Evolutionary conservation across 2,797 vertebrate genomes (phyloP), one percentile per base, ranked within the genome.

Genomic region (Taenioides sp.): DNA sequence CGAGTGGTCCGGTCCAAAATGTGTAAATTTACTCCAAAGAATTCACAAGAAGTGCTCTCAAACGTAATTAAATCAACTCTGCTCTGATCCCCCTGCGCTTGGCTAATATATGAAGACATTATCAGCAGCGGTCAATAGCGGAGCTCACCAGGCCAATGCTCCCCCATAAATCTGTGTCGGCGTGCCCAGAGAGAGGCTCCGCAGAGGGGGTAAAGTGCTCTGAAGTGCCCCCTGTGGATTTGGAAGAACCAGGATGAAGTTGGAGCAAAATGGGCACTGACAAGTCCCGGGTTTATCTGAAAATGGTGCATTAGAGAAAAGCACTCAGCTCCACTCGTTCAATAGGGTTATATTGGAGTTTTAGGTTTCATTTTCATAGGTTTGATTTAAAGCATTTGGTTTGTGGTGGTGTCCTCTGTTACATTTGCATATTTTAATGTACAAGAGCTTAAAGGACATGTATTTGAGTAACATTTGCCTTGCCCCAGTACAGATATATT

Each of bases 61-160:
- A 65, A 71, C 74, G 84, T 73, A 78, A 88, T 85, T 77, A 82
- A 72, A 86, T 86, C 75, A 76, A 72, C 74, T 81, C 76, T 72
- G 80, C 62, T 84, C 80, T 67, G 40, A 71, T 83, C 68, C 64
- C 74, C 73, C 70, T 55, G 75, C 83, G 74, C 61, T 0, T 61
- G 59, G 71, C 72, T 84, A 80, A 84, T 80, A 67, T 71, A 64
- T 63, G 76, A 82, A 80, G 77, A 79, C 86, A 83, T 86, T 82
- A 86, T 86, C 78, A 71, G 70, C 68, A 71, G 62, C 69, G 81
- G 81, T 86, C 85, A 77, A 79, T 81, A 78, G 62, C 25, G 57
- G 3, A 76, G 71, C 73, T 81, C 78, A 79, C 61, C 25, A 31
- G 76, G 67, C 76, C 60, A 64, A 79, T 71, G 27, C 65, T 72